Percentiles rank a stretch among this genome's conserved stretches.
These are phyloP conservation scores for Polia nebulosa DNA, from an alignment of 2,888 invertebrate genomes.

Conservation along the genomic window DNA sequence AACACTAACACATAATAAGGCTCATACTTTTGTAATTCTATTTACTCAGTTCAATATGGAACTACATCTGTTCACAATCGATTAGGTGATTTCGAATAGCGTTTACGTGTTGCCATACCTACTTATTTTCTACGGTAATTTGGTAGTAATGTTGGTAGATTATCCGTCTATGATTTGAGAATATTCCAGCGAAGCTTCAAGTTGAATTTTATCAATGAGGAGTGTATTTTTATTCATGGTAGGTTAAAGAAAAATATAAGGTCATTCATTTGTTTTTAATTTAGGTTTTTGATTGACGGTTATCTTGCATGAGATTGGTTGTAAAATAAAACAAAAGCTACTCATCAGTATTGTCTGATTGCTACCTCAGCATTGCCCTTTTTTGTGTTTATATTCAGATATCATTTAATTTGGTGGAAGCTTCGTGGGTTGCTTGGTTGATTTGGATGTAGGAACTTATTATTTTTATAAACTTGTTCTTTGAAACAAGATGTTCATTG, in stretches of 20 bases:
- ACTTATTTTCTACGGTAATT: conserved; percentile 45
- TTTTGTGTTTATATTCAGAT: conserved; percentile 36
- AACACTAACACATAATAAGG: conserved; percentile 61
- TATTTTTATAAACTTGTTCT: neutral
- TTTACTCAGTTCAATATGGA: conserved; percentile 61
- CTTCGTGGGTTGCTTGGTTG: neutral
- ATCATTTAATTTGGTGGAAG: conserved; percentile 23
- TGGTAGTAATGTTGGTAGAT: conserved; percentile 26
- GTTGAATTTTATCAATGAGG: conserved; percentile 32
- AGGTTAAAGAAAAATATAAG: conserved; percentile 8
- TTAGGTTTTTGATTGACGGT: conserved; percentile 32
- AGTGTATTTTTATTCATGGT: neutral
- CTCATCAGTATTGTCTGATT: conserved; percentile 39
- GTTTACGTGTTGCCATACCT: conserved; percentile 32
- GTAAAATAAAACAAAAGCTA: conserved; percentile 30
- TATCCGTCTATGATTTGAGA: conserved; percentile 4
- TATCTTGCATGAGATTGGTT: conserved; percentile 15
- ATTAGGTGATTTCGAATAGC: conserved; percentile 60
- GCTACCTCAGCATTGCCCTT: conserved; percentile 28
- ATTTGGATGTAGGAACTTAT: neutral
- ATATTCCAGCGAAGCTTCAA: conserved; percentile 2
- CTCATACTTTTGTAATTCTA: conserved; percentile 60
- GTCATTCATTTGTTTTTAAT: conserved; percentile 18
- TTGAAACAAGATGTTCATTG: neutral
- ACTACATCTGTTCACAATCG: conserved; percentile 66